phyloP scores from a whole-genome alignment of 2,888 invertebrate species.

The Sarcophaga subvicina region DNA sequence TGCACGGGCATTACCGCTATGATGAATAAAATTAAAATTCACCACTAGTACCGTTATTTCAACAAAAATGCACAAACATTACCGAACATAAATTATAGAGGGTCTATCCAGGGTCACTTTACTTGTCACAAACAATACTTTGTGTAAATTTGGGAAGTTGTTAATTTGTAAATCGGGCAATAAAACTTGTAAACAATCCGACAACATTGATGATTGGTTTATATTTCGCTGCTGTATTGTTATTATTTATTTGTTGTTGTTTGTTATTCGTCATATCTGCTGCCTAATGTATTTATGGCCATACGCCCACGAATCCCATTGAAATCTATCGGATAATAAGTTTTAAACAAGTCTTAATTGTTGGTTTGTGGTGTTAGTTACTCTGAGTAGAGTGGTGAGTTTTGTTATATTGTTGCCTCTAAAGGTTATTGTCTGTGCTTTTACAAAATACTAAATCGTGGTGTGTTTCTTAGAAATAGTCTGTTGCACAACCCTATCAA shows the following conservation, averaged over 20 bases:
- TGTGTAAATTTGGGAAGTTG: too few species aligned
- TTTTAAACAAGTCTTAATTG: background rate
- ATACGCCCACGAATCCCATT: constrained; percentile 64
- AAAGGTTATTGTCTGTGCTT: constrained; percentile 8
- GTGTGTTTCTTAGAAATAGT: background rate
- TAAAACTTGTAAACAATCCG: too few species aligned
- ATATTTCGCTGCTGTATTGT: background rate
- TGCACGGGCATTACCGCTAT: too few species aligned
- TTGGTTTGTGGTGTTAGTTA: background rate
- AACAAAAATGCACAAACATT: too few species aligned
- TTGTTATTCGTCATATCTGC: background rate
- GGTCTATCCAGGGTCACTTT: too few species aligned
- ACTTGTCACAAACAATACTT: too few species aligned
- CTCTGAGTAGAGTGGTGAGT: background rate
- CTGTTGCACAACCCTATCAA: background rate
- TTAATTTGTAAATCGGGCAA: too few species aligned
- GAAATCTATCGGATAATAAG: constrained; percentile 22
- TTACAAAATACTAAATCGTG: too few species aligned
- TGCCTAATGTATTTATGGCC: background rate
- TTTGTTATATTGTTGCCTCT: background rate
- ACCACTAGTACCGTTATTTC: too few species aligned
- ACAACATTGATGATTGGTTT: background rate
- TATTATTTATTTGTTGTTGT: constrained; percentile 17
- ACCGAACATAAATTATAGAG: too few species aligned
- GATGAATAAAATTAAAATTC: too few species aligned